Conservation (phyloP, 2,797 vertebrate species). For the Peromyscus aztecus region DNA sequence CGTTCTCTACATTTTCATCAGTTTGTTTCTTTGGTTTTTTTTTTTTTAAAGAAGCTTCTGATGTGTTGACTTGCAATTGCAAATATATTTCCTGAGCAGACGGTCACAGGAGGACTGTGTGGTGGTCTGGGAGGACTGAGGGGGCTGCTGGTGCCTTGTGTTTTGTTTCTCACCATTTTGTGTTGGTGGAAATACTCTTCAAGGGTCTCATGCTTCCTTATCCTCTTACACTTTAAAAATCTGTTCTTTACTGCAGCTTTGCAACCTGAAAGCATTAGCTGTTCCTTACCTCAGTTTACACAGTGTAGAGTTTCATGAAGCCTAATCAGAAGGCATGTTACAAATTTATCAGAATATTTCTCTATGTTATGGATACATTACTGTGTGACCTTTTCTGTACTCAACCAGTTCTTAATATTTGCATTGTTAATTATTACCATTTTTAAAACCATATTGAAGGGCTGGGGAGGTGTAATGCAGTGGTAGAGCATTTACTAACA, state of each 20-base stretch:
- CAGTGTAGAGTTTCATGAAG: not conserved
- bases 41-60: not conserved
- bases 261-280: not conserved
- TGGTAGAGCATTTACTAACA: not conserved
- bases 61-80: conserved; percentile 16
- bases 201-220: not conserved
- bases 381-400: not conserved
- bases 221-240: conserved; percentile 15
- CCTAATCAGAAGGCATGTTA: not conserved
- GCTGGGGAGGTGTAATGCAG: not conserved
- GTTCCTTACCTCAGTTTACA: not conserved
- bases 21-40: too few relatives aligned
- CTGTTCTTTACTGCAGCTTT: not conserved
- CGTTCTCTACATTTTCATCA: not conserved
- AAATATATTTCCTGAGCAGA: not conserved
- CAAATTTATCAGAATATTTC: not conserved
- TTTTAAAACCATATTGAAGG: not conserved
- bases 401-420: not conserved
- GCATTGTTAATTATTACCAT: not conserved
- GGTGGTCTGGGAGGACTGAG: not conserved
- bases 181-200: not conserved
- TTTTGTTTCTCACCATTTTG: not conserved
- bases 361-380: not conserved
- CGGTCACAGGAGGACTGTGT: not conserved
- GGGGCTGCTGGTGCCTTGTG: not conserved